Percentiles rank a stretch among this genome's conserved stretches.
phyloP scores from a whole-genome alignment of 1,140 invertebrate species.

The Penaeus indicus region DNA sequence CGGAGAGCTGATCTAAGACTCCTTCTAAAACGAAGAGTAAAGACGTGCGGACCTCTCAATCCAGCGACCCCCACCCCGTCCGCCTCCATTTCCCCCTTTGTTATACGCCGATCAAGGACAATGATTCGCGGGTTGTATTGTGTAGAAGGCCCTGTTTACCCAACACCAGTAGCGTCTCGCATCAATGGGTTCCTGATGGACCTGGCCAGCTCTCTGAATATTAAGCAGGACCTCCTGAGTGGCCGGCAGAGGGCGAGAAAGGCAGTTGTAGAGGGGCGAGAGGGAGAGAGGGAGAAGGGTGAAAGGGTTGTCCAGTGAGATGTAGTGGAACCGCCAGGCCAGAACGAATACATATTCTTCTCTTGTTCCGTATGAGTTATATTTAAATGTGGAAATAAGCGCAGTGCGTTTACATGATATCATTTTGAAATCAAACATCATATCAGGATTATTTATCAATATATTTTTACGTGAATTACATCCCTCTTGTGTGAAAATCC shows the following conservation, averaged over 20 bases:
- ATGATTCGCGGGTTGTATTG: constrained; percentile 62
- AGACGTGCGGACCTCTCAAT: not conserved
- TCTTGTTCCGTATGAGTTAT: too few relatives aligned
- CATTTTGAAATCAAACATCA: too few relatives aligned
- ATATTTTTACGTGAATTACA: too few relatives aligned
- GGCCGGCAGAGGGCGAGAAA: constrained; percentile 19
- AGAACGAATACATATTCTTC: not conserved
- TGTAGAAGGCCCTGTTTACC: constrained; percentile 56
- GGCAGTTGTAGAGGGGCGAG: constrained; percentile 4
- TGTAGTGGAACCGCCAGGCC: not conserved
- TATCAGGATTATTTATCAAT: too few relatives aligned
- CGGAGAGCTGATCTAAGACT: too few relatives aligned
- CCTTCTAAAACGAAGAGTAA: too few relatives aligned
- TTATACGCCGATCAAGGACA: constrained; percentile 61
- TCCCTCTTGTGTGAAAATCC: not conserved
- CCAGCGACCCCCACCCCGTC: not conserved
- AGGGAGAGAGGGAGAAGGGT: constrained; percentile 2
- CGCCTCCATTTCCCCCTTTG: constrained; percentile 50
- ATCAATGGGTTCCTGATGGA: constrained; percentile 60
- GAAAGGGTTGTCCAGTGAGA: not conserved
- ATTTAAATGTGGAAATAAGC: too few relatives aligned
- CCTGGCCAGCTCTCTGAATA: constrained; percentile 50
- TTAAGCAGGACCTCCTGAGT: constrained; percentile 54
- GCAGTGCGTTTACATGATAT: too few relatives aligned
- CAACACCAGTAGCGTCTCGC: constrained; percentile 62